phyloP scores from a whole-genome alignment of 2,888 invertebrate genomes.

The Morpho helenor region DNA sequence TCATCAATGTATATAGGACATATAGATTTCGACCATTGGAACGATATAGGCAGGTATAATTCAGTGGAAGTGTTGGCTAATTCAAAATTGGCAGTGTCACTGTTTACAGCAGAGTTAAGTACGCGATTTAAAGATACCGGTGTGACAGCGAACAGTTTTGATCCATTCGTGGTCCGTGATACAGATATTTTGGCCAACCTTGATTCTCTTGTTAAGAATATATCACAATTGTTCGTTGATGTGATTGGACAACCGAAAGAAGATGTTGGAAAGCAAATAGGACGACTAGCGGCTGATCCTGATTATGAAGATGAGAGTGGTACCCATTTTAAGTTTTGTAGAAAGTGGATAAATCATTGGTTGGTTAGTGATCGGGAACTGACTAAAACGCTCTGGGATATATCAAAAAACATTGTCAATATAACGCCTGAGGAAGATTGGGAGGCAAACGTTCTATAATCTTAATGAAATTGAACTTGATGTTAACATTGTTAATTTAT shows the following conservation, averaged over 20 bases:
- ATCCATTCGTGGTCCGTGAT: constrained; percentile 66
- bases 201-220: constrained; percentile 35
- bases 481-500: not conserved
- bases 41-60: constrained; percentile 50
- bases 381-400: constrained; percentile 50
- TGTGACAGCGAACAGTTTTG: constrained; percentile 83
- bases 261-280: constrained; percentile 54
- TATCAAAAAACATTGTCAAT: constrained; percentile 51
- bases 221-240: constrained; percentile 44
- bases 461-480: too few species aligned
- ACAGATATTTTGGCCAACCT: constrained; percentile 51
- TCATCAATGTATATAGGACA: constrained; percentile 73
- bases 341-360: constrained; percentile 53
- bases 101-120: constrained; percentile 81
- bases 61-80: constrained; percentile 46
- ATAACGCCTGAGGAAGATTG: constrained; percentile 52
- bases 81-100: constrained; percentile 80
- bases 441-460: constrained; percentile 34
- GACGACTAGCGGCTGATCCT: constrained; percentile 51
- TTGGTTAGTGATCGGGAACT: constrained; percentile 39
- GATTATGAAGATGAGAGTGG: constrained; percentile 48
- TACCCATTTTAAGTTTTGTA: constrained; percentile 55
- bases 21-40: constrained; percentile 61
- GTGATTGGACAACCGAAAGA: constrained; percentile 54
- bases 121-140: constrained; percentile 71